phyloP scores from a whole-genome alignment of 1,140 invertebrate genomes.

The Hetaerina americana region DNA sequence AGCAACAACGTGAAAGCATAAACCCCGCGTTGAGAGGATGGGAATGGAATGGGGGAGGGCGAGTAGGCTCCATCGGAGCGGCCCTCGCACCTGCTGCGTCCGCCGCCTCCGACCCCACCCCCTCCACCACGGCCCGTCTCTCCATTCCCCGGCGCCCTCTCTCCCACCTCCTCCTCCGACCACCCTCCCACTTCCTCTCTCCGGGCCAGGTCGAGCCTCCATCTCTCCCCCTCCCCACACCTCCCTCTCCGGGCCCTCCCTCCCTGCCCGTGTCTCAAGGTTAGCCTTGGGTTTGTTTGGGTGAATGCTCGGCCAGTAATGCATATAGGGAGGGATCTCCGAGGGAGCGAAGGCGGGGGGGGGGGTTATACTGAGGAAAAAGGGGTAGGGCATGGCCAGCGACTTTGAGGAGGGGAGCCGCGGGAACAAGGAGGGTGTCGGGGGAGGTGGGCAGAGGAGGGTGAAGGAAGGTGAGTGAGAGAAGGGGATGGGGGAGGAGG shows the following conservation, averaged over 20 bases:
- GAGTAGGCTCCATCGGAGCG: too few species aligned
- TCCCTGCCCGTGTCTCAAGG: neutral
- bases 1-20: too few species aligned
- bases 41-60: too few species aligned
- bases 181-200: neutral
- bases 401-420: neutral
- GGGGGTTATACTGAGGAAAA: too few species aligned
- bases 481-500: neutral
- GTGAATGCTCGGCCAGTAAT: neutral
- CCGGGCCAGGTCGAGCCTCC: neutral
- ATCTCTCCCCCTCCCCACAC: neutral
- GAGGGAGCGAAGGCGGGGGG: too few species aligned
- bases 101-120: neutral
- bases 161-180: neutral
- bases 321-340: neutral
- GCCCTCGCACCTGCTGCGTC: neutral
- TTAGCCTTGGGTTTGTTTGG: neutral
- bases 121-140: neutral
- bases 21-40: too few species aligned
- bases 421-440: neutral
- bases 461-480: neutral
- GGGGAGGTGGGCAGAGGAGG: neutral
- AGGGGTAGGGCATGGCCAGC: neutral
- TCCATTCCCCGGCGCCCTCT: neutral
- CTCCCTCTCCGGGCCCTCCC: neutral